A percentile compares a stretch with the other conserved stretches of the same genome.
These are phyloP conservation scores for Hestina assimilis DNA, from an alignment of 1,140 invertebrate species.

Conservation along the genomic window DNA sequence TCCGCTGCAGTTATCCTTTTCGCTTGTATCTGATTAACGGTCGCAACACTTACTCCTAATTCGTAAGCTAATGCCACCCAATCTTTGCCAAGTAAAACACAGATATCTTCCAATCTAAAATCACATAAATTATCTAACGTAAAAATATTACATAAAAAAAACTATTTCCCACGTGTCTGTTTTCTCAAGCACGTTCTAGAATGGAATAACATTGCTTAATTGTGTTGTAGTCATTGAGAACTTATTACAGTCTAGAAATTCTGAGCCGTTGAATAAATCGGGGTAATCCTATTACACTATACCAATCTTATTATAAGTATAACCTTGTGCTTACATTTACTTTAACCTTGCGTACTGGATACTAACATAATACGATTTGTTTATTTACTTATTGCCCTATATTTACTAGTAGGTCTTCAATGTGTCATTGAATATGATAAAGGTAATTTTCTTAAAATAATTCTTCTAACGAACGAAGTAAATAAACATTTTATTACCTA, in stretches of 20 bases:
- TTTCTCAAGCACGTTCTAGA: conserved; percentile 8
- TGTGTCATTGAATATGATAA: conserved; percentile 1
- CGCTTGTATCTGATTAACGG: conserved; percentile 90
- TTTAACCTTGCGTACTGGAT: conserved; percentile 11
- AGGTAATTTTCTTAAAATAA: not conserved
- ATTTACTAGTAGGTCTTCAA: conserved; percentile 19
- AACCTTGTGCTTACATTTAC: conserved; percentile 21
- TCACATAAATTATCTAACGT: conserved; percentile 2
- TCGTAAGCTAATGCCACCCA: conserved; percentile 94
- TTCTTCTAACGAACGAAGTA: no score
- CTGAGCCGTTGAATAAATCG: conserved; percentile 15
- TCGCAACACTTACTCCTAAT: conserved; percentile 89
- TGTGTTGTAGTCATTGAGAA: conserved; percentile 9
- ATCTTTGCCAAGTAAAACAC: conserved; percentile 93
- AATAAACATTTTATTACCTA: conserved; percentile 43
- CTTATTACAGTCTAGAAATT: conserved; percentile 12
- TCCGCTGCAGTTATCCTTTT: conserved; percentile 91
- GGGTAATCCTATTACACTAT: conserved; percentile 24
- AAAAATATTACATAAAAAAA: not conserved
- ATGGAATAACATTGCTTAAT: conserved; percentile 16
- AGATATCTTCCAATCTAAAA: conserved; percentile 91
- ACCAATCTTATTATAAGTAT: conserved; percentile 26
- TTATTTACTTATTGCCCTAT: not conserved
- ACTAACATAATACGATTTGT: conserved; percentile 4
- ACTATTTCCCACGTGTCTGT: not conserved